These are phyloP conservation scores for Beris chalybata DNA, from an alignment of 2,888 invertebrate species.

Conservation along the genomic window DNA sequence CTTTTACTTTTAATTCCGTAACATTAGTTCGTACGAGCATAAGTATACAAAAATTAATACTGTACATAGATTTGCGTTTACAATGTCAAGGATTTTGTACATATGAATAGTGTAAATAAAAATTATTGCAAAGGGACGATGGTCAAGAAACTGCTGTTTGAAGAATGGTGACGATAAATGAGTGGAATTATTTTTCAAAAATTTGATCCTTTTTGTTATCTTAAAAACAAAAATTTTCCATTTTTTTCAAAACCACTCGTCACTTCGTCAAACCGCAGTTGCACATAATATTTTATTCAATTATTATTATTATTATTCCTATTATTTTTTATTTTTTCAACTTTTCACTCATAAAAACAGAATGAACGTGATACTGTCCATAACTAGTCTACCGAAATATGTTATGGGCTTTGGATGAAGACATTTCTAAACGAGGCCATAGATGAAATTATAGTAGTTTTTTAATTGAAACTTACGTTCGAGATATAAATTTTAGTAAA, in stretches of 20 bases:
- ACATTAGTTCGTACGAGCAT: too few species aligned
- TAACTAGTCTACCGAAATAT: slow-evolving; percentile 85
- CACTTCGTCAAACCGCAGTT: too few species aligned
- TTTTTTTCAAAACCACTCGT: too few species aligned
- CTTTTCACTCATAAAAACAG: slow-evolving; percentile 58
- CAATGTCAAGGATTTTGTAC: background rate
- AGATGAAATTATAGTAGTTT: slow-evolving; percentile 1
- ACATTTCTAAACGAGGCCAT: slow-evolving; percentile 11
- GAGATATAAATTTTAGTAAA: too few species aligned
- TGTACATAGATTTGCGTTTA: too few species aligned
- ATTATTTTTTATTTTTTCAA: slow-evolving; percentile 12
- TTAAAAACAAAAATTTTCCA: too few species aligned
- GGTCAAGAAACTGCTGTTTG: too few species aligned
- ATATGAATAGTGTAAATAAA: background rate
- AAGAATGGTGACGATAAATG: background rate
- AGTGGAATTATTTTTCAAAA: background rate
- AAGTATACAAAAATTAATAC: too few species aligned
- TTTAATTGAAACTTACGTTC: background rate
- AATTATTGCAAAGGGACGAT: background rate
- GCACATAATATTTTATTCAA: too few species aligned
- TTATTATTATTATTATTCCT: background rate
- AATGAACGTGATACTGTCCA: slow-evolving; percentile 83
- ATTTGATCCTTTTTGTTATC: background rate
- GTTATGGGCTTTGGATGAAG: slow-evolving; percentile 78
- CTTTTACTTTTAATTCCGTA: too few species aligned